phyloP scores from a whole-genome alignment of 1,140 invertebrate genomes.

The Dryas iulia region DNA sequence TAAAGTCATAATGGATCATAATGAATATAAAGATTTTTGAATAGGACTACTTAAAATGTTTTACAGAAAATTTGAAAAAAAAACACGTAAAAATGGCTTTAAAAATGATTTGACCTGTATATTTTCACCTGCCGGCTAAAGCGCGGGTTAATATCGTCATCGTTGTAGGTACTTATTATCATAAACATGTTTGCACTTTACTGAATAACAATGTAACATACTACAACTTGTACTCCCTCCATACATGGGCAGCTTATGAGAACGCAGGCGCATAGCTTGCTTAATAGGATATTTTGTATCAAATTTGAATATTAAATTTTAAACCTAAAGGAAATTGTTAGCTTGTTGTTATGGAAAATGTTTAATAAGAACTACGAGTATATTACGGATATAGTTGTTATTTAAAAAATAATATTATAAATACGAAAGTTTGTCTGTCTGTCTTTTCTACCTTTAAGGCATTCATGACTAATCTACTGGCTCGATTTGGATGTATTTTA shows the following conservation, averaged over 20 bases:
- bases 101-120: conserved; percentile 15
- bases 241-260: conserved; percentile 18
- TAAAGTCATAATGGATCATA: too few species aligned
- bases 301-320: conserved; percentile 20
- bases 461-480: too few species aligned
- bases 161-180: conserved; percentile 29
- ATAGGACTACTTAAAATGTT: too few species aligned
- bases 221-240: conserved; percentile 18
- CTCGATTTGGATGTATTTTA: too few species aligned
- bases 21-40: too few species aligned
- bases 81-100: background rate
- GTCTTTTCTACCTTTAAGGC: too few species aligned
- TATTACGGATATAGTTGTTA: too few species aligned
- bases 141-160: conserved; percentile 33
- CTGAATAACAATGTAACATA: conserved; percentile 36
- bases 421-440: too few species aligned
- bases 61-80: background rate
- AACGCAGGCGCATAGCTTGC: conserved; percentile 14
- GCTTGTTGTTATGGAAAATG: conserved; percentile 1
- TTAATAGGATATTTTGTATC: conserved; percentile 22
- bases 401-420: too few species aligned
- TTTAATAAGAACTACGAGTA: too few species aligned
- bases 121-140: conserved; percentile 12
- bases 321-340: background rate
- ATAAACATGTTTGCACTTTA: conserved; percentile 40